phyloP scores from a whole-genome alignment of 2,888 invertebrate genomes.

The Cybosia mesomella region DNA sequence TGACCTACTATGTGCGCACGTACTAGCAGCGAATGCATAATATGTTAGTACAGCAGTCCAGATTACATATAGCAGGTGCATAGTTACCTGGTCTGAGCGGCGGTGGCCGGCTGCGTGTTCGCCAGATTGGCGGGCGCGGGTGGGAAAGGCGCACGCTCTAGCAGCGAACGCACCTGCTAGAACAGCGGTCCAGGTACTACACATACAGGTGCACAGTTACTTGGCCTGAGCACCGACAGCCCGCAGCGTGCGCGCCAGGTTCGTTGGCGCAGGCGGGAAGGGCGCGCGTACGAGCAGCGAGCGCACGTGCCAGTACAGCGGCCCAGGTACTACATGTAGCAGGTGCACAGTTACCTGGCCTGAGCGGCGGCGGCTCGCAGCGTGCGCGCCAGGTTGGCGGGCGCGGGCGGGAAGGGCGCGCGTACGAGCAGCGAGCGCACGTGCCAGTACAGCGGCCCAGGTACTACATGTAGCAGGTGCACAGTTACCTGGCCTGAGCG shows the following conservation, averaged over 20 bases:
- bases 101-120: constrained; percentile 89
- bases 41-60: constrained; percentile 94
- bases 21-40: constrained; percentile 93
- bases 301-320: background rate
- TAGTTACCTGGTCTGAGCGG: too few relatives aligned
- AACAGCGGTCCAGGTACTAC: background rate
- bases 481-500: background rate
- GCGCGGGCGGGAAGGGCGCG: constrained; percentile 94
- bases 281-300: constrained; percentile 92
- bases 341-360: background rate
- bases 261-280: constrained; percentile 94
- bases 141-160: constrained; percentile 94
- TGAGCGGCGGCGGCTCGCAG: constrained; percentile 81
- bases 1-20: too few relatives aligned
- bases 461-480: background rate
- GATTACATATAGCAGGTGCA: constrained; percentile 36
- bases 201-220: background rate
- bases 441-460: constrained; percentile 73
- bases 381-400: constrained; percentile 92
- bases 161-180: constrained; percentile 71
- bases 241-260: constrained; percentile 91
- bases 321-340: background rate
- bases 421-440: constrained; percentile 89
- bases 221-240: too few relatives aligned
- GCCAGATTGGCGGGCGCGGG: constrained; percentile 93